Percentiles rank a stretch among this genome's conserved stretches.
Evolutionary conservation across 2,888 invertebrate genomes (phyloP).

Genomic region (Drosophila lacicola): DNA sequence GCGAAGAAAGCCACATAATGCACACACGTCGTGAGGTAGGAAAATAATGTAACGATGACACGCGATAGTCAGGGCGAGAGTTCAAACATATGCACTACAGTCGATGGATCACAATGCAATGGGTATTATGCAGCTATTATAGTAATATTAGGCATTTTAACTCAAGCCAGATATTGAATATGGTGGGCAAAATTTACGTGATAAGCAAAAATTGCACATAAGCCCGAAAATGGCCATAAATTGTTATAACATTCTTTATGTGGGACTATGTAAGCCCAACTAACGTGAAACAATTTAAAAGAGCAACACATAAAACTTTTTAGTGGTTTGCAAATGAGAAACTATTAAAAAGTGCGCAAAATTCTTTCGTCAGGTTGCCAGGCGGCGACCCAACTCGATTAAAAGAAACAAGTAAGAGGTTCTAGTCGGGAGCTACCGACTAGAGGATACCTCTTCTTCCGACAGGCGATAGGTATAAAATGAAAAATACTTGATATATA

Average conservation of each 20-base stretch:
- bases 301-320: constrained; percentile 55
- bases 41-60: constrained; percentile 43
- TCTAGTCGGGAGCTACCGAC: too few species aligned
- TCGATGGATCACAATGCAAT: constrained; percentile 12
- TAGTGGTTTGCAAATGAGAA: constrained; percentile 68
- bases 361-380: constrained; percentile 41
- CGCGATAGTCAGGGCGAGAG: constrained; percentile 28
- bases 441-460: too few species aligned
- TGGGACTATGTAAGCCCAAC: constrained; percentile 9
- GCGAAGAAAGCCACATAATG: constrained; percentile 35
- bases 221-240: constrained; percentile 23
- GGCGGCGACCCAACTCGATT: background rate
- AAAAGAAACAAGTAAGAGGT: constrained; percentile 1
- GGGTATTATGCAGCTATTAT: constrained; percentile 7
- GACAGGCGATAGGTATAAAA: too few species aligned
- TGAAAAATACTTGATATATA: too few species aligned
- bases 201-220: constrained; percentile 24
- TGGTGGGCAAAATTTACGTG: constrained; percentile 4
- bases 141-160: constrained; percentile 11
- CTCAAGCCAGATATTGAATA: background rate
- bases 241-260: constrained; percentile 22
- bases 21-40: constrained; percentile 37
- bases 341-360: constrained; percentile 72
- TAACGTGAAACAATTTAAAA: constrained; percentile 63
- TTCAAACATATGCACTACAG: constrained; percentile 11